A percentile compares a stretch with the other conserved stretches of the same genome.
Conservation (phyloP, 2,797 vertebrate species). For the Coracias cyanogaster region DNA sequence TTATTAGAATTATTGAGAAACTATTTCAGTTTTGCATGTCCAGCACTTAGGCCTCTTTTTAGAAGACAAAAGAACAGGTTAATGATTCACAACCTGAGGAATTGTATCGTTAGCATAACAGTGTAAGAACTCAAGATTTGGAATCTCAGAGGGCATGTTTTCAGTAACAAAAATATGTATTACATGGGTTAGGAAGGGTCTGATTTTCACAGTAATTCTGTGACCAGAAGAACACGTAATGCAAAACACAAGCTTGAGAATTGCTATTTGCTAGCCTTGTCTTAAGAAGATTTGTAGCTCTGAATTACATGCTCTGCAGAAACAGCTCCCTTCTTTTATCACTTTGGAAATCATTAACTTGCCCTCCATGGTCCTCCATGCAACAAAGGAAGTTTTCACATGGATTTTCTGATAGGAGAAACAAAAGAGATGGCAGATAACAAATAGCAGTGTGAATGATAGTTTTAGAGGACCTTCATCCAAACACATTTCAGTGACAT, state of each 20-base stretch:
- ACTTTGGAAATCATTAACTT: constrained; percentile 77
- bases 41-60: not conserved
- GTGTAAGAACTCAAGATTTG: not conserved
- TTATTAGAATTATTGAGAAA: not conserved
- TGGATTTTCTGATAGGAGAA: constrained; percentile 55
- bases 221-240: constrained; percentile 28
- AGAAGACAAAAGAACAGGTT: constrained; percentile 11
- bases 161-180: not conserved
- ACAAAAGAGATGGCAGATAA: constrained; percentile 61
- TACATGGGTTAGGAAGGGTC: not conserved
- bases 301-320: constrained; percentile 62
- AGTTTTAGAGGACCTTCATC: constrained; percentile 15
- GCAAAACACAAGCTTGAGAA: constrained; percentile 59
- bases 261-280: constrained; percentile 60
- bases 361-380: constrained; percentile 14
- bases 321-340: constrained; percentile 55
- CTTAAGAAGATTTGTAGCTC: constrained; percentile 59
- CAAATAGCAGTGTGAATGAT: constrained; percentile 19
- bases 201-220: constrained; percentile 57
- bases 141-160: not conserved
- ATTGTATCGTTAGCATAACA: not conserved
- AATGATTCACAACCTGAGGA: constrained; percentile 50
- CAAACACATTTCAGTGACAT: constrained; percentile 1
- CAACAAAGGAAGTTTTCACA: constrained; percentile 58
- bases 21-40: not conserved